Conservation (phyloP, 2,797 vertebrate species). For the Champsocephalus gunnari region DNA sequence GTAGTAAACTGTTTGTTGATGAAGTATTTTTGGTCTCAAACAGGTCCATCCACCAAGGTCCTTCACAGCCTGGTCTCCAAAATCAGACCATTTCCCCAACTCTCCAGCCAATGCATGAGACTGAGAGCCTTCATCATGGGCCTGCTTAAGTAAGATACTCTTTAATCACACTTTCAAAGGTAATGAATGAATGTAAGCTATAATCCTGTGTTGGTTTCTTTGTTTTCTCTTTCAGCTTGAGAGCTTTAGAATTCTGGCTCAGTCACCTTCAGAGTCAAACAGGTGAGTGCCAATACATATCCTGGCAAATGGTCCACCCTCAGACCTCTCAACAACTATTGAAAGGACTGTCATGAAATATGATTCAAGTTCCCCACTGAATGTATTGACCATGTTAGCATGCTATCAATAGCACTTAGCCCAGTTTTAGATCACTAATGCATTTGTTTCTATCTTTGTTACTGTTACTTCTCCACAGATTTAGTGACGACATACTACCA, state of each 20-base stretch:
- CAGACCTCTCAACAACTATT: neutral
- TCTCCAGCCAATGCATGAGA: slow-evolving; percentile 90
- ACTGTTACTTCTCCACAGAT: slow-evolving; percentile 76
- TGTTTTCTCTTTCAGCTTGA: slow-evolving; percentile 83
- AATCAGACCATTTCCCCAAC: slow-evolving; percentile 88
- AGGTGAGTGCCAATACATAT: slow-evolving; percentile 81
- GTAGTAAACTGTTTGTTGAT: neutral
- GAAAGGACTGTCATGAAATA: neutral
- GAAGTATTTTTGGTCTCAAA: neutral
- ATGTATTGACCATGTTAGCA: neutral
- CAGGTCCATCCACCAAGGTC: slow-evolving; percentile 91
- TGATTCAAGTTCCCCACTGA: neutral
- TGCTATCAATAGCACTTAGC: neutral
- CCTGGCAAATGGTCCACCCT: neutral
- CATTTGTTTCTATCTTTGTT: slow-evolving; percentile 6
- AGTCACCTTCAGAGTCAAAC: slow-evolving; percentile 91
- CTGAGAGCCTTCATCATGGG: slow-evolving; percentile 95
- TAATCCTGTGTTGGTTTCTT: slow-evolving; percentile 1
- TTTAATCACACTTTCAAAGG: neutral
- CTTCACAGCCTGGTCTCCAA: slow-evolving; percentile 90
- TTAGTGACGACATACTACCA: slow-evolving; percentile 91
- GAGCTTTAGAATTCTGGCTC: slow-evolving; percentile 95
- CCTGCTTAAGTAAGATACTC: slow-evolving; percentile 91
- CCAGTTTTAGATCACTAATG: neutral
- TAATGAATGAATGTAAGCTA: neutral